Evolutionary conservation across 1,140 invertebrate species (phyloP), one percentile per base, ranked within the genome.

Genomic region (Asobara japonica): DNA sequence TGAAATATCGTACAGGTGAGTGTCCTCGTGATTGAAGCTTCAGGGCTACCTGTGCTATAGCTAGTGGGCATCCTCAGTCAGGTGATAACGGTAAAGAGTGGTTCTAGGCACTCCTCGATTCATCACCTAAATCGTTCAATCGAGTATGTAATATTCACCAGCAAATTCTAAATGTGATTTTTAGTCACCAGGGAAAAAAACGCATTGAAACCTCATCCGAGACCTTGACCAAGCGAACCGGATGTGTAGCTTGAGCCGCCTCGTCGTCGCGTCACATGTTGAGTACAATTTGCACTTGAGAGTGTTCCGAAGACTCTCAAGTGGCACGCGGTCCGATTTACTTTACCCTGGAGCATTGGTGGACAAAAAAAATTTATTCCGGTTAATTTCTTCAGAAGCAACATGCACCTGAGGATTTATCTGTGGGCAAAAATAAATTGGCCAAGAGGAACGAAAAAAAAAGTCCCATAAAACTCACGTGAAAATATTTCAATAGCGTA

Each of bases 291-390:
- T 71, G 69, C 78, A 77, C 76, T 79, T 81, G 20, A 51, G 20
- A 74, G 74, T 66, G 67, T 80, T 80, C 76, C 16, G 76, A 79
- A 80, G 74, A 76, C 77, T 48, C 56, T 51, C 73, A 80, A 79
- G 77, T 79, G 69, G 64, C 60, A 60, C 31, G 25, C 64, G 65
- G 68, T 75, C 25, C 30, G n/a, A 71, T 27, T 69, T 69, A 68
- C 13, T 69, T 69, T 69, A 36, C 25, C 45, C 48, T 20, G 27
- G 16, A 56, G 41, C 30, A 31, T 69, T 30, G 2, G 30, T 0
- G 18, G 22, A 56, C 22, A 29, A 31, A 48, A 36, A 16, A n/a
- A 6, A 56, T 56, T 27, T 6, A 13, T 56, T 31, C 41, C 25
- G 11, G 22, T 56, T 56, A 69, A 69, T 33, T 18, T 33, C 29